These are phyloP conservation scores for Wasmannia auropunctata DNA, from an alignment of 1,140 invertebrate genomes.

Conservation along the genomic window DNA sequence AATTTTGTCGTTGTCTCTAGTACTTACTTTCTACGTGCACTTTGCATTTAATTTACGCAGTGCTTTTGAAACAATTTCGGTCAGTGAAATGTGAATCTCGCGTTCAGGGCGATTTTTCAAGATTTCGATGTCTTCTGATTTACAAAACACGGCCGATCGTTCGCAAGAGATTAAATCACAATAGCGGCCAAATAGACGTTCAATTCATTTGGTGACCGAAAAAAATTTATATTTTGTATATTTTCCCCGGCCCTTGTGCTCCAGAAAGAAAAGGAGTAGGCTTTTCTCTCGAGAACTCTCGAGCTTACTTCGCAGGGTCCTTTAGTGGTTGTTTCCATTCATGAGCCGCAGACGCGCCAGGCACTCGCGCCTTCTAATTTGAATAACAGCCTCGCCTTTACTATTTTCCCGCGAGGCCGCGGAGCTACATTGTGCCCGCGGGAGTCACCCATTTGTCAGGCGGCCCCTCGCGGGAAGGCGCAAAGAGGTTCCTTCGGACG, in stretches of 20 bases:
- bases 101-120: neutral
- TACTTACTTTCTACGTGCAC: neutral
- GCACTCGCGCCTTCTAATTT: conserved; percentile 63
- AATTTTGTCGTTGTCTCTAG: neutral
- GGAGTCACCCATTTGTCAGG: conserved; percentile 13
- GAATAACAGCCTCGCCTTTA: conserved; percentile 60
- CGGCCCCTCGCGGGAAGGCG: no score
- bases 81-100: neutral
- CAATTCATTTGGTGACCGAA: no score
- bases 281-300: conserved; percentile 20
- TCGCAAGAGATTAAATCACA: neutral
- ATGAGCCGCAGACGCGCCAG: conserved; percentile 54
- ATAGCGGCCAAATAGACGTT: neutral
- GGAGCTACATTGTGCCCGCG: neutral
- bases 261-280: neutral
- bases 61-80: neutral
- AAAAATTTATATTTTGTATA: neutral
- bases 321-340: conserved; percentile 67
- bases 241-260: neutral
- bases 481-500: neutral
- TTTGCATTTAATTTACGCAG: neutral
- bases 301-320: conserved; percentile 45
- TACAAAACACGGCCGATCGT: neutral
- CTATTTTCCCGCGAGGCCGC: conserved; percentile 42
- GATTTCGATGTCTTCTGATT: conserved; percentile 9